Evolutionary conservation across 2,113 vertebrate species (phyloP).

Genomic region (Rhegmatorhina hoffmannsi): DNA sequence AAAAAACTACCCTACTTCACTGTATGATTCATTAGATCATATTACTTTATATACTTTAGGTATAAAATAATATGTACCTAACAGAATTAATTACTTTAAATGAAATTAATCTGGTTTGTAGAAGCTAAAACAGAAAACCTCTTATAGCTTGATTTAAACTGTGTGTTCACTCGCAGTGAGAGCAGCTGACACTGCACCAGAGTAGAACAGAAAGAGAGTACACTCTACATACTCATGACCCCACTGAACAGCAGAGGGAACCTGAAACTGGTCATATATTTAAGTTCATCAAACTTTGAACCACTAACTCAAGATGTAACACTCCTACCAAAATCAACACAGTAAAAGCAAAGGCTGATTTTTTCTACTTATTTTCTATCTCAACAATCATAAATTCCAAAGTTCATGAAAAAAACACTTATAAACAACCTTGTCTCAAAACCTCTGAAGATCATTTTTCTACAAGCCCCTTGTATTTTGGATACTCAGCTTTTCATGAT

Average conservation of each 20-base stretch:
- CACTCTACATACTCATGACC: fast-evolving
- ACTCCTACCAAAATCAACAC: background rate
- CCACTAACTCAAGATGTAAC: background rate
- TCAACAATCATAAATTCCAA: background rate
- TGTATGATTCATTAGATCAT: background rate
- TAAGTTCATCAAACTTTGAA: background rate
- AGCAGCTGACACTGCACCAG: background rate
- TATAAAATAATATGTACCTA: background rate
- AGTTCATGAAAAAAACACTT: background rate
- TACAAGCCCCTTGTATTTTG: background rate
- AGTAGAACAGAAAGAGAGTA: background rate
- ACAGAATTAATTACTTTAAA: background rate
- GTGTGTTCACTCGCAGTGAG: background rate
- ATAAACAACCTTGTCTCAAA: background rate
- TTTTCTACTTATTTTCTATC: background rate
- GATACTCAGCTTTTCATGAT: fast-evolving
- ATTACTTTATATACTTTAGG: background rate
- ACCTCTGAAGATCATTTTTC: background rate
- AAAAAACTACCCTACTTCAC: background rate
- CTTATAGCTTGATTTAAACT: background rate
- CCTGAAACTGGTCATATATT: background rate
- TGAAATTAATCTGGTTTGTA: background rate
- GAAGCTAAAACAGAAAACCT: background rate
- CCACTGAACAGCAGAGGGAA: background rate
- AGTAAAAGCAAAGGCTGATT: background rate